These are phyloP conservation scores for Idaea straminata DNA, from an alignment of 2,888 invertebrate genomes.

Conservation along the genomic window DNA sequence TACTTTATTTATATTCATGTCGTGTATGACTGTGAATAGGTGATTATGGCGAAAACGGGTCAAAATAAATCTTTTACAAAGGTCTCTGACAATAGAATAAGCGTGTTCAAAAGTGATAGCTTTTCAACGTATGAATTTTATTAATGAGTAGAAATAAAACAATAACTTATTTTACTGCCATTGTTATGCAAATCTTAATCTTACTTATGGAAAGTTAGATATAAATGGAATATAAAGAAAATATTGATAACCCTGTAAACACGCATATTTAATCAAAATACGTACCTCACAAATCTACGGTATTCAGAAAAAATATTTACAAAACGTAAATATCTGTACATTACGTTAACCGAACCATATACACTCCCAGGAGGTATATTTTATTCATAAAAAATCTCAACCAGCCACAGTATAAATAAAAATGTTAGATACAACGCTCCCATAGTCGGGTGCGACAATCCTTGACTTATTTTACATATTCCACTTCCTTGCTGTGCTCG, in stretches of 20 bases:
- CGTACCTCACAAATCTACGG: neutral
- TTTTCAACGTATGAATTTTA: neutral
- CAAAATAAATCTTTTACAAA: constrained; percentile 45
- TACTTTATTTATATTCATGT: constrained; percentile 50
- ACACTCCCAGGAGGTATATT: constrained; percentile 15
- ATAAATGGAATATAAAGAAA: neutral
- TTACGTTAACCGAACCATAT: constrained; percentile 1
- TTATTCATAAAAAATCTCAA: constrained; percentile 32
- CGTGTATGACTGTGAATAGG: constrained; percentile 53
- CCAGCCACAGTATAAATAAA: constrained; percentile 26
- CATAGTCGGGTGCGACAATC: constrained; percentile 48
- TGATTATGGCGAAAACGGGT: constrained; percentile 56
- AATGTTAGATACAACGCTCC: constrained; percentile 38
- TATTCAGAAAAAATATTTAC: neutral
- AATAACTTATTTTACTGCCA: neutral
- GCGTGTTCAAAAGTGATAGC: neutral
- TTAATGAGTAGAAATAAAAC: neutral
- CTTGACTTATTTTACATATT: constrained; percentile 69
- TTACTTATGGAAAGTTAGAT: neutral
- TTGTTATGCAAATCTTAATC: neutral
- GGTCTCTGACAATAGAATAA: constrained; percentile 18
- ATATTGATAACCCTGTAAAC: neutral
- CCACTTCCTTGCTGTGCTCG: constrained; percentile 58
- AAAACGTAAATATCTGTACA: constrained; percentile 1
- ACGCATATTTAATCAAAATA: neutral